Evolutionary conservation across 2,888 invertebrate species (phyloP).

Genomic region (Coecobrya sp.): DNA sequence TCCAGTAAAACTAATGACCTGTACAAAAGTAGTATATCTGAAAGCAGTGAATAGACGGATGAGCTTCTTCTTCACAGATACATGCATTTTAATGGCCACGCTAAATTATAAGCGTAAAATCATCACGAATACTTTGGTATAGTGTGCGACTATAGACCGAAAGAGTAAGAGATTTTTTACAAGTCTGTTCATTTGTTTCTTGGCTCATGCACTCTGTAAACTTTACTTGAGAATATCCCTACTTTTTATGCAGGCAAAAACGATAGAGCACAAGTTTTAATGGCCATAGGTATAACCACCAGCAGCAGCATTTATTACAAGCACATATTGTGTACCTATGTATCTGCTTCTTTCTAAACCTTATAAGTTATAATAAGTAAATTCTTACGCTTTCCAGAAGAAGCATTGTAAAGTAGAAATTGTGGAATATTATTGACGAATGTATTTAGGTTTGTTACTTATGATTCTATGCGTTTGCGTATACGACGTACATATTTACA

Average conservation of each 20-base stretch:
- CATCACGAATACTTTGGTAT: neutral
- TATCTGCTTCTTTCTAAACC: neutral
- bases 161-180: slow-evolving; percentile 65
- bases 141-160: neutral
- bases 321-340: neutral
- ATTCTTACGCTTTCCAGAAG: neutral
- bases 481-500: neutral
- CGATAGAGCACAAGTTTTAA: slow-evolving; percentile 61
- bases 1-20: slow-evolving; percentile 81
- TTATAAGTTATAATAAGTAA: too few species aligned
- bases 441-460: neutral
- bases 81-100: slow-evolving; percentile 16
- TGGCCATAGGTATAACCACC: slow-evolving; percentile 14
- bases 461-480: neutral
- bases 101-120: slow-evolving; percentile 10
- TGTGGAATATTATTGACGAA: neutral
- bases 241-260: slow-evolving; percentile 35
- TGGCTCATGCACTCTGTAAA: slow-evolving; percentile 72
- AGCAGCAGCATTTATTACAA: slow-evolving; percentile 47
- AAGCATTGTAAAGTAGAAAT: slow-evolving; percentile 1
- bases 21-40: slow-evolving; percentile 75
- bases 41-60: slow-evolving; percentile 64
- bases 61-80: slow-evolving; percentile 8
- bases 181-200: slow-evolving; percentile 70
- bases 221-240: slow-evolving; percentile 63